Percentiles rank a stretch among this genome's conserved stretches.
These are phyloP conservation scores for Aspiorhynchus laticeps DNA, from an alignment of 2,113 vertebrate species.

Conservation along the genomic window DNA sequence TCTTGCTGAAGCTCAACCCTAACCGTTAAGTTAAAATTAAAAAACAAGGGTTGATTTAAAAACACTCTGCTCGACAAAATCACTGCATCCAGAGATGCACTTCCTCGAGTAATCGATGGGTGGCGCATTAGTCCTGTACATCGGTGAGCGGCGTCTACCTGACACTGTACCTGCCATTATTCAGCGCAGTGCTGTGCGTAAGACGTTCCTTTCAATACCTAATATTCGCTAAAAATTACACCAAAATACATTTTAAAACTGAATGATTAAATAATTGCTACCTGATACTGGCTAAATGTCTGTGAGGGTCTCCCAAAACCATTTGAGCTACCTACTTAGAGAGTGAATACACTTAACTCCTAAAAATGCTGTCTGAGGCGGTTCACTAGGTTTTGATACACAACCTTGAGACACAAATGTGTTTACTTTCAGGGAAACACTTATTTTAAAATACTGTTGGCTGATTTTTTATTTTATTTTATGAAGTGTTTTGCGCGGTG, in stretches of 20 bases:
- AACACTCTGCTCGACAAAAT: background rate
- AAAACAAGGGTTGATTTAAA: background rate
- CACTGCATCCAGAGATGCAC: slow-evolving; percentile 4
- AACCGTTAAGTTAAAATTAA: background rate
- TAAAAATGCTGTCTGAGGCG: background rate
- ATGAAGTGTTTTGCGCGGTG: background rate
- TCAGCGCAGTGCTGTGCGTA: background rate
- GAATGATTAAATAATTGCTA: background rate
- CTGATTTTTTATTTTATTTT: background rate
- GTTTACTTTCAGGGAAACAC: background rate
- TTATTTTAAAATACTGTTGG: background rate
- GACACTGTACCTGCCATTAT: slow-evolving; percentile 29
- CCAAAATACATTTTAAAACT: background rate
- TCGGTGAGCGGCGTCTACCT: slow-evolving; percentile 25
- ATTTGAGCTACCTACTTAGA: background rate
- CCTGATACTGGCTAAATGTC: background rate
- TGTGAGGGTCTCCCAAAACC: background rate
- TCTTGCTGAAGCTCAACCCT: background rate
- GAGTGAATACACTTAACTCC: background rate
- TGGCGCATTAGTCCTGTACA: slow-evolving; percentile 76
- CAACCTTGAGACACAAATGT: background rate
- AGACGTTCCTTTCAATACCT: background rate
- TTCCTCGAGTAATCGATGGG: slow-evolving; percentile 67
- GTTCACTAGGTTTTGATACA: background rate
- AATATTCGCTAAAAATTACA: background rate